phyloP scores from a whole-genome alignment of 2,797 vertebrate species.

The Oreochromis grahami region DNA sequence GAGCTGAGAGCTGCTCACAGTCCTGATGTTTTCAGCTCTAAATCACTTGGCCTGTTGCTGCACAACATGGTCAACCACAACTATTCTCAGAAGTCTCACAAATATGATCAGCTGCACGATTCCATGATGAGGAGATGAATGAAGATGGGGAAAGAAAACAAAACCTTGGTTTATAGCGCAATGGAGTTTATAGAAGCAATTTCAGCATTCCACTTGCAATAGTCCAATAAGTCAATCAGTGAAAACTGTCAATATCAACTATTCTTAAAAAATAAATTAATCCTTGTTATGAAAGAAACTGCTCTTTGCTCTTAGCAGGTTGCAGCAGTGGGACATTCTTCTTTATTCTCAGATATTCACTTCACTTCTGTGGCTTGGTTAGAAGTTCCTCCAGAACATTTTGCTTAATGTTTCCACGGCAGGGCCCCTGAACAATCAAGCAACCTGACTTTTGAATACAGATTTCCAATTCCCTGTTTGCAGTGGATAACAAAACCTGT shows the following conservation, averaged over 20 bases:
- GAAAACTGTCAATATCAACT: background rate
- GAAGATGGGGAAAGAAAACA: background rate
- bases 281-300: background rate
- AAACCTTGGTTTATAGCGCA: background rate
- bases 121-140: background rate
- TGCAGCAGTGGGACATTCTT: background rate
- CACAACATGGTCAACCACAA: conserved; percentile 38
- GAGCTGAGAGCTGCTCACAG: conserved; percentile 4
- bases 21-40: conserved; percentile 3
- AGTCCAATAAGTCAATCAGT: background rate
- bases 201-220: background rate
- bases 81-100: conserved; percentile 30
- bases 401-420: background rate
- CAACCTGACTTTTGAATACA: background rate
- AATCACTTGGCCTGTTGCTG: conserved; percentile 28
- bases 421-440: background rate
- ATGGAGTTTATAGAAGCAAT: background rate
- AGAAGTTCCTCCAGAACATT: background rate
- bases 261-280: background rate
- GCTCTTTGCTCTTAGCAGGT: background rate
- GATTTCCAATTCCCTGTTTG: background rate
- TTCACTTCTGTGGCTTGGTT: background rate
- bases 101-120: conserved; percentile 2
- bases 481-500: background rate
- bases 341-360: background rate